A percentile compares a stretch with the other conserved stretches of the same genome.
Conservation (phyloP, 2,888 invertebrate genomes). For the Stenoptilia bipunctidactyla region DNA sequence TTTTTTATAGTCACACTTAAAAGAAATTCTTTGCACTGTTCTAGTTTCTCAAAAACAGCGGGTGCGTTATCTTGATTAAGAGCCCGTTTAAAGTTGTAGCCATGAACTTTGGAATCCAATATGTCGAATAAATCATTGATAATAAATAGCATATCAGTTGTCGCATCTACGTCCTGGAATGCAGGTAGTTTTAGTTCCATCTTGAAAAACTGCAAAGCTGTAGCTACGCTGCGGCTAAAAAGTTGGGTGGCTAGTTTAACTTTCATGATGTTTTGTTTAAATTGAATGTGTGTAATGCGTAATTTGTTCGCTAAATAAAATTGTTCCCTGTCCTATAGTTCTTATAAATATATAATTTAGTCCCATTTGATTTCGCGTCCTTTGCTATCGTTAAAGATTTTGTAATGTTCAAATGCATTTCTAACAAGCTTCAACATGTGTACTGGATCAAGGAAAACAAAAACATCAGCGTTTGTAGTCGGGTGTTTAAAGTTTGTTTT, state of each 20-base stretch:
- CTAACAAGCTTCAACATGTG: neutral
- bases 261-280: slow-evolving; percentile 3
- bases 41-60: slow-evolving; percentile 2
- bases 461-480: neutral
- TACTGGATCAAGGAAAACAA: neutral
- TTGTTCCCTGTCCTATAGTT: slow-evolving; percentile 7
- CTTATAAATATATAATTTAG: neutral
- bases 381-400: neutral
- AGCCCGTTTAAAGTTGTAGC: slow-evolving; percentile 5
- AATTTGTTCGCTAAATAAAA: slow-evolving; percentile 11
- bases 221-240: slow-evolving; percentile 6
- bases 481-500: slow-evolving; percentile 8
- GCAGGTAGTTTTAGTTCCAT: neutral
- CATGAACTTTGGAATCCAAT: slow-evolving; percentile 3
- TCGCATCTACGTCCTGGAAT: neutral
- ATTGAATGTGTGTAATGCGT: slow-evolving; percentile 6
- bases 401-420: neutral
- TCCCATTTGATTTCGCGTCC: neutral
- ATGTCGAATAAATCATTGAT: slow-evolving; percentile 10
- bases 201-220: slow-evolving; percentile 4
- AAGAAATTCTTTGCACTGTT: too few relatives aligned
- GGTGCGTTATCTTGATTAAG: slow-evolving; percentile 6
- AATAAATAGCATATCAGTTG: slow-evolving; percentile 2
- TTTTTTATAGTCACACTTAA: too few relatives aligned
- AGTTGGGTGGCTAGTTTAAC: slow-evolving; percentile 7